Evolutionary conservation across 2,113 vertebrate species (phyloP), one percentile per base, ranked within the genome.

Genomic region (Caloenas nicobarica): DNA sequence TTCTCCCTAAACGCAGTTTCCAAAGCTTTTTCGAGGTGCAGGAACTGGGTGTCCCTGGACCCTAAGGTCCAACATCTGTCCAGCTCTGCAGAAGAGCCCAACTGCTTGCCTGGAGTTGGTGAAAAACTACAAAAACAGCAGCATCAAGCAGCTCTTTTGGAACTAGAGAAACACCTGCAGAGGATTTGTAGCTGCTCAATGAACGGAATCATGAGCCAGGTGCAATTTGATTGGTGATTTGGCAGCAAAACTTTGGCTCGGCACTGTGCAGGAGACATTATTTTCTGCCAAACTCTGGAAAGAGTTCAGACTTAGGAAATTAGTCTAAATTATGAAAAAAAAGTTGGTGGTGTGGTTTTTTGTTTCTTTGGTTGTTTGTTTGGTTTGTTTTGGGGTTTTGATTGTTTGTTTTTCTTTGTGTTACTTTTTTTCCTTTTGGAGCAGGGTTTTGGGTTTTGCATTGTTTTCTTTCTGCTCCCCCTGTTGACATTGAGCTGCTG

Each of bases 181-280:
- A 60, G 25, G 17, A 3, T 34, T 3, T 13, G 25, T 7, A 34
- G 21, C 26, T 64, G 11, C 19, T n/a, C 14, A 60, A 11, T 42
- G 82, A 68, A 16, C 3, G 28, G 36, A 38, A 48, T 28, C 40
- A 24, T 0, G 2, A 22, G 9, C 53, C 42, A 50, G 23, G n/a
- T 31, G 48, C 23, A 26, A 31, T 33, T 33, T 88, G 26, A 33
- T 25, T 31, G 26, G 5, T 19, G n/a, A 9, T 73, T 64, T 68
- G 31, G 23, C 8, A 50, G 54, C 1, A 3, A 24, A 53, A 5
- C 8, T 38, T 54, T 79, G 50, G n/a, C 33, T 73, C 2, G 6
- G 11, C 7, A 9, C 17, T 24, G 2, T 21, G 29, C 17, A 53
- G 40, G 22, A 72, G 25, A 51, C 1, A 0, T 14, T 19, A 3